Conservation (phyloP, 2,113 vertebrate species). For the Melanocharis versteri region DNA sequence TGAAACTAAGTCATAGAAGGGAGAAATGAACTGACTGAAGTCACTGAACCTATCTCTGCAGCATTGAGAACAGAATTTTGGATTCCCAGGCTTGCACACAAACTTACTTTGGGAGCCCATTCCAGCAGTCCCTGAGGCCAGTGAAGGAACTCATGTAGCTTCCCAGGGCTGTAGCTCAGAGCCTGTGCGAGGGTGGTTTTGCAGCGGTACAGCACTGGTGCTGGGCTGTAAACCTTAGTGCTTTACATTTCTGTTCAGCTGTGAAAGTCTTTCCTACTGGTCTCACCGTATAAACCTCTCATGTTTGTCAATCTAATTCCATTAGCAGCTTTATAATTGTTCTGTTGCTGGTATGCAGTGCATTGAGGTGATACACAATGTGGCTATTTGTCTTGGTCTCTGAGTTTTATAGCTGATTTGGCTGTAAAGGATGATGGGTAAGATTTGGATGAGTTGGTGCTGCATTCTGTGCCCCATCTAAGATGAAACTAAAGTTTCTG, state of each 20-base stretch:
- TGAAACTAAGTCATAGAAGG: neutral
- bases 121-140: neutral
- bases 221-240: neutral
- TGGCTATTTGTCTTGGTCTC: neutral
- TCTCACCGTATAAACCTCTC: neutral
- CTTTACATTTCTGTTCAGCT: neutral
- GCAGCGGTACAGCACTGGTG: neutral
- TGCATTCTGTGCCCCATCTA: neutral
- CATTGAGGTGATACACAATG: neutral
- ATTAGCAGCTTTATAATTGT: neutral
- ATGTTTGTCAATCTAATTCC: neutral
- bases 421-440: neutral
- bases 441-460: neutral
- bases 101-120: neutral
- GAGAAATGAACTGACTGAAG: neutral
- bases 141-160: neutral
- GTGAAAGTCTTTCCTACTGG: neutral
- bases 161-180: neutral
- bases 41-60: neutral
- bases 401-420: neutral
- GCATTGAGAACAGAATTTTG: neutral
- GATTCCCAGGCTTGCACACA: neutral
- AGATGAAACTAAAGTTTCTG: neutral
- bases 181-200: neutral
- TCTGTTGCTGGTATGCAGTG: neutral